phyloP scores from a whole-genome alignment of 2,797 vertebrate species.

The Ibycter americanus region DNA sequence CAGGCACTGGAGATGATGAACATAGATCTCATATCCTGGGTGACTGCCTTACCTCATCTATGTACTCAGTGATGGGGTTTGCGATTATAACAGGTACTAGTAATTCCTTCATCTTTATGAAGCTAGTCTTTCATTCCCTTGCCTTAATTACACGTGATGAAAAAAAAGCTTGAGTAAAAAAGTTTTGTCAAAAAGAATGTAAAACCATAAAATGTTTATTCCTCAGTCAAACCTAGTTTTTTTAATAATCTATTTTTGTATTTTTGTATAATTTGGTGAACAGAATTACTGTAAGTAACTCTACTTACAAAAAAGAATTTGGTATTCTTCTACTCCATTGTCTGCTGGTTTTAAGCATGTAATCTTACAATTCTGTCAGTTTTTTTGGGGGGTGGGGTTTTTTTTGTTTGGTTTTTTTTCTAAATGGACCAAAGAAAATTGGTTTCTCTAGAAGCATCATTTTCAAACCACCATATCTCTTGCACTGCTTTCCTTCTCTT shows the following conservation, averaged over 20 bases:
- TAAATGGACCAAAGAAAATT: not conserved
- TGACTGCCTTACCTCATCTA: not conserved
- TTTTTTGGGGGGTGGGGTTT: too few species aligned
- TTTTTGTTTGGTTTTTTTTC: not conserved
- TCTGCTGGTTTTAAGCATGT: not conserved
- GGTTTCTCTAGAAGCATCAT: not conserved
- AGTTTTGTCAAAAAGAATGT: not conserved
- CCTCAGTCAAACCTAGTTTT: not conserved
- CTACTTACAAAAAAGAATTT: not conserved
- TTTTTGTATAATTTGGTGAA: not conserved
- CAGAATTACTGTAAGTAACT: not conserved
- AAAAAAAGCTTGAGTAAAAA: not conserved
- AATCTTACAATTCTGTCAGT: not conserved
- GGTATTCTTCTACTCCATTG: not conserved
- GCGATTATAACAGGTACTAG: not conserved
- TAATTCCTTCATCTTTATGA: not conserved
- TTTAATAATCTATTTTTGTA: not conserved
- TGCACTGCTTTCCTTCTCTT: not conserved
- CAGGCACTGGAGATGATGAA: not conserved
- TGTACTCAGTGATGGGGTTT: not conserved
- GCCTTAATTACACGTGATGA: not conserved
- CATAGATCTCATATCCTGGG: not conserved
- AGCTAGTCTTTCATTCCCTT: not conserved
- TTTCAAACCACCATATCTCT: not conserved
- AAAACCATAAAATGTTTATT: not conserved